phyloP scores from a whole-genome alignment of 2,113 vertebrate species.

The Lagenorhynchus albirostris region DNA sequence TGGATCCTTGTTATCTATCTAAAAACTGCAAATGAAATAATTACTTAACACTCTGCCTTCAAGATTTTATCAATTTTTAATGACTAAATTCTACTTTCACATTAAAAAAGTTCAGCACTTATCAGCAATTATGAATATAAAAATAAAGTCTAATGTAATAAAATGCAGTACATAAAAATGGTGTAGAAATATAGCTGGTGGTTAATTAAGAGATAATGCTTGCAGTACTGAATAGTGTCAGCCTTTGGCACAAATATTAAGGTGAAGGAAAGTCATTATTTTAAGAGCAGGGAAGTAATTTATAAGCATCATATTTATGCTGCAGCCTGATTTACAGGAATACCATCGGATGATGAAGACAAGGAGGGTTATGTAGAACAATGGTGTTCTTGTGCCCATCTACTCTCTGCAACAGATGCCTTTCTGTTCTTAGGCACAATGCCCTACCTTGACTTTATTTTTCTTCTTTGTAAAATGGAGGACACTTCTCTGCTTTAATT shows the following conservation, averaged over 20 bases:
- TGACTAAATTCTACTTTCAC: constrained; percentile 60
- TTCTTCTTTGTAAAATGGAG: constrained; percentile 14
- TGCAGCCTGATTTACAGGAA: background rate
- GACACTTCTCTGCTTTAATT: constrained; percentile 3
- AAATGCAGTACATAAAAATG: constrained; percentile 62
- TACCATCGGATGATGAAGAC: background rate
- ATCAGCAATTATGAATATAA: constrained; percentile 63
- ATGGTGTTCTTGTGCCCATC: background rate
- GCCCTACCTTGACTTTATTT: background rate
- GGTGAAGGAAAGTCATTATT: constrained; percentile 46
- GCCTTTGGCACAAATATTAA: constrained; percentile 41
- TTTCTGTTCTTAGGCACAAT: background rate
- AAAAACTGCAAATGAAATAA: constrained; percentile 69
- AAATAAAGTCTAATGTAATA: constrained; percentile 69
- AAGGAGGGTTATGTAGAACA: background rate
- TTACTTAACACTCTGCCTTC: constrained; percentile 61
- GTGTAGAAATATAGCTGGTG: constrained; percentile 30
- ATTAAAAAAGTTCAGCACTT: constrained; percentile 55
- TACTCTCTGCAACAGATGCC: background rate
- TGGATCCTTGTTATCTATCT: constrained; percentile 60
- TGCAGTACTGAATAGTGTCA: constrained; percentile 31
- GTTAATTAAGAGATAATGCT: constrained; percentile 56
- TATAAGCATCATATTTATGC: constrained; percentile 6
- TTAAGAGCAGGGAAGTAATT: constrained; percentile 28
- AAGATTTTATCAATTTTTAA: constrained; percentile 68